These are phyloP conservation scores for Pristionchus japonicus DNA, from an alignment of 2,888 invertebrate genomes.

Conservation along the genomic window DNA sequence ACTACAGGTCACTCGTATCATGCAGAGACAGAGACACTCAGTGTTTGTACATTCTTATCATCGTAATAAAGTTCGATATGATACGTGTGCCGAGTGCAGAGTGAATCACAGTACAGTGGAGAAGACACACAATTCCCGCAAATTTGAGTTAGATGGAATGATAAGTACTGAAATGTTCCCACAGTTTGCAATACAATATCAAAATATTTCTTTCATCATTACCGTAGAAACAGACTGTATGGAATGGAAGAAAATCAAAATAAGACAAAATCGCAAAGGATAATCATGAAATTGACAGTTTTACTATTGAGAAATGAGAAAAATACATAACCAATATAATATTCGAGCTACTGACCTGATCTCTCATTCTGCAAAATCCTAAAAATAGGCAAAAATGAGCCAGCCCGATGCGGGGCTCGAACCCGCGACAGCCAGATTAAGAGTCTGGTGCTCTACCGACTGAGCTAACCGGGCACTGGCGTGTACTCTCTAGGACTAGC, in stretches of 20 bases:
- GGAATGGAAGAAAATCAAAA: no score
- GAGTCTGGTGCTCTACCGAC: slow-evolving; percentile 74
- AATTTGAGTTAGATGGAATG: neutral
- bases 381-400: no score
- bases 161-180: neutral
- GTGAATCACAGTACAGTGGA: neutral
- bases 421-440: slow-evolving; percentile 74
- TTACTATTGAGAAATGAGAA: no score
- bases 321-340: no score
- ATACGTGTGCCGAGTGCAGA: neutral
- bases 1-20: slow-evolving; percentile 33
- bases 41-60: slow-evolving; percentile 41
- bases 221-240: no score
- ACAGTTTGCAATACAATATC: no score
- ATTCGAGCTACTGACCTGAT: no score
- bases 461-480: slow-evolving; percentile 73
- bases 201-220: no score
- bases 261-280: no score
- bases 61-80: slow-evolving; percentile 33
- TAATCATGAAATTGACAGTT: no score
- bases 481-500: neutral
- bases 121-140: neutral
- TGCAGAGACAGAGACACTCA: slow-evolving; percentile 35
- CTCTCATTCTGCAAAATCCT: no score
- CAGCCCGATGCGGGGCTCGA: slow-evolving; percentile 73